A percentile compares a stretch with the other conserved stretches of the same genome.
Conservation (phyloP, 2,113 vertebrate genomes). For the Sander vitreus region DNA sequence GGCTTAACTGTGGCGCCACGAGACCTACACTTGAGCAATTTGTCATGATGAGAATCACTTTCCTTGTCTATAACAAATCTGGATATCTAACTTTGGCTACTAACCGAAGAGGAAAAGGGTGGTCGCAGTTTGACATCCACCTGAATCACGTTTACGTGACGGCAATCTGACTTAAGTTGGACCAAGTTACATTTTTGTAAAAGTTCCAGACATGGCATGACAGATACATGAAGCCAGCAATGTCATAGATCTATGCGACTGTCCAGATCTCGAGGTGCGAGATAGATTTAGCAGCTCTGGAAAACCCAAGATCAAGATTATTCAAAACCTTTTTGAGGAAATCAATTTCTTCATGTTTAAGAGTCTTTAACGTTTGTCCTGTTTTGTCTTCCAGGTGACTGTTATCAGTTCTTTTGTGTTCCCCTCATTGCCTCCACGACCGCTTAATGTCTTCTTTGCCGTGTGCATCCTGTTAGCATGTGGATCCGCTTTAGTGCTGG, state of each 20-base stretch:
- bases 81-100: neutral
- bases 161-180: too few species aligned
- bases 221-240: neutral
- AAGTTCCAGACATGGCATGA: too few species aligned
- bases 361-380: neutral
- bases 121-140: too few species aligned
- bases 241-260: neutral
- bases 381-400: conserved; percentile 77
- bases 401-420: conserved; percentile 85
- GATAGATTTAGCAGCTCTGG: neutral
- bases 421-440: conserved; percentile 83
- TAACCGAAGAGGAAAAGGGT: neutral
- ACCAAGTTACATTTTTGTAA: too few species aligned
- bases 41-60: neutral
- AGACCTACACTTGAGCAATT: neutral
- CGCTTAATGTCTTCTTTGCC: conserved; percentile 86
- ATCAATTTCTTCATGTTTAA: too few species aligned
- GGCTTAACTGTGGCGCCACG: neutral
- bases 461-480: conserved; percentile 84
- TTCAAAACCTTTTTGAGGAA: neutral
- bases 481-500: conserved; percentile 82
- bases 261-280: neutral
- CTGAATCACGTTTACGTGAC: too few species aligned
- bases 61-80: neutral
- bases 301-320: neutral